Conservation (phyloP, 2,113 vertebrate species). For the Pica pica region DNA sequence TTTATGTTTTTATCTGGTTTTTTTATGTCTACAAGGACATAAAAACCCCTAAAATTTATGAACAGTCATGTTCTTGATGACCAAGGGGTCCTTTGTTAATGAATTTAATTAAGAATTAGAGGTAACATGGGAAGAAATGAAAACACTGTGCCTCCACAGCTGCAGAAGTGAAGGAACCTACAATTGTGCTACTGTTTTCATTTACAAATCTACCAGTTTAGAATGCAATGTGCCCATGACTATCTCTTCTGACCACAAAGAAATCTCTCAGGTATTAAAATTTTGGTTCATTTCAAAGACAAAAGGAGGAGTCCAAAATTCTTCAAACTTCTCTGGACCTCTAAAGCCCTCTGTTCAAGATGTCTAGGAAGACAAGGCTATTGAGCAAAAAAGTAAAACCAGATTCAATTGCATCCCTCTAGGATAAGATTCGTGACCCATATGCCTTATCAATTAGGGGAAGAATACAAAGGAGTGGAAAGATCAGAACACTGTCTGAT, state of each 20-base stretch:
- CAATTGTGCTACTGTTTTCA: not conserved
- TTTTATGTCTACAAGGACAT: not conserved
- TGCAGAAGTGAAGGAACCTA: not conserved
- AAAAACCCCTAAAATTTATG: not conserved
- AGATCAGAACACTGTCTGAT: not conserved
- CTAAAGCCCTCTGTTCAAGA: not conserved
- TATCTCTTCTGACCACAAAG: not conserved
- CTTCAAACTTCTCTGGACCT: not conserved
- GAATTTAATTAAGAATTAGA: not conserved
- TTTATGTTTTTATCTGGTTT: not conserved
- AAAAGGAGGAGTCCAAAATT: not conserved
- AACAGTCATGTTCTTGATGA: not conserved
- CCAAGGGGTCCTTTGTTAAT: not conserved
- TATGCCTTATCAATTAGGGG: not conserved
- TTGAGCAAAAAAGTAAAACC: not conserved
- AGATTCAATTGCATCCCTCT: not conserved
- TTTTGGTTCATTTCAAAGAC: not conserved
- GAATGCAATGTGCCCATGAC: not conserved
- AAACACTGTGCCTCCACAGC: accelerated
- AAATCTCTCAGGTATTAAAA: not conserved
- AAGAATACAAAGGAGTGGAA: not conserved
- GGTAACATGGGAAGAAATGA: not conserved
- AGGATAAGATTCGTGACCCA: not conserved
- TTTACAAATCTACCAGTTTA: not conserved
- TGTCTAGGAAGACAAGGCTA: not conserved